Evolutionary conservation across 1,140 invertebrate species (phyloP).

Genomic region (Helicoverpa zea): DNA sequence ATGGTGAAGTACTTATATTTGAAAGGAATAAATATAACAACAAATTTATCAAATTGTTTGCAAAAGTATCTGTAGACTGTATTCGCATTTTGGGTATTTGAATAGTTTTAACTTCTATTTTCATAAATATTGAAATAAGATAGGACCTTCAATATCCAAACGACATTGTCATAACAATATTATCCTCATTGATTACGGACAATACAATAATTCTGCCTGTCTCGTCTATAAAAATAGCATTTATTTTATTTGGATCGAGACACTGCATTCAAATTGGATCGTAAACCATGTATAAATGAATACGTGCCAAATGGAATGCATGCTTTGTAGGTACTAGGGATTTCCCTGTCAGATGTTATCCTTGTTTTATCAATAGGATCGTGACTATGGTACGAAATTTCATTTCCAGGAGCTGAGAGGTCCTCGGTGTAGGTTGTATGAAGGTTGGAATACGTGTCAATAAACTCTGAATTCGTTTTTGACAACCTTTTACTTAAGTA

Average conservation of each 20-base stretch:
- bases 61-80: too few relatives aligned
- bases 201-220: background rate
- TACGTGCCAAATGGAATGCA: slow-evolving; percentile 10
- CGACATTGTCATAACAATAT: slow-evolving; percentile 7
- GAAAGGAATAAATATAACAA: too few relatives aligned
- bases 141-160: background rate
- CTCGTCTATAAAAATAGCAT: background rate
- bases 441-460: too few relatives aligned
- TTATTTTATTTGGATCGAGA: slow-evolving; percentile 10
- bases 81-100: too few relatives aligned
- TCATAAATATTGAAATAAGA: background rate
- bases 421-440: too few relatives aligned
- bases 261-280: slow-evolving; percentile 35
- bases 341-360: slow-evolving; percentile 30
- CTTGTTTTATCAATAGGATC: slow-evolving; percentile 25
- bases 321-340: slow-evolving; percentile 16
- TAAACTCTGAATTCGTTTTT: too few relatives aligned
- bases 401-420: background rate
- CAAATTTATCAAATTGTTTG: too few relatives aligned
- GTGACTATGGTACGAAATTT: slow-evolving; percentile 11
- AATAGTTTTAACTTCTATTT: background rate
- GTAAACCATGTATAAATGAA: slow-evolving; percentile 35
- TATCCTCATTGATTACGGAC: background rate
- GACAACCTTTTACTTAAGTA: too few relatives aligned
- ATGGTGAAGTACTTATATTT: too few relatives aligned